Evolutionary conservation across 2,113 vertebrate species (phyloP), one percentile per base, ranked within the genome.

Genomic region (Hipposideros armiger): DNA sequence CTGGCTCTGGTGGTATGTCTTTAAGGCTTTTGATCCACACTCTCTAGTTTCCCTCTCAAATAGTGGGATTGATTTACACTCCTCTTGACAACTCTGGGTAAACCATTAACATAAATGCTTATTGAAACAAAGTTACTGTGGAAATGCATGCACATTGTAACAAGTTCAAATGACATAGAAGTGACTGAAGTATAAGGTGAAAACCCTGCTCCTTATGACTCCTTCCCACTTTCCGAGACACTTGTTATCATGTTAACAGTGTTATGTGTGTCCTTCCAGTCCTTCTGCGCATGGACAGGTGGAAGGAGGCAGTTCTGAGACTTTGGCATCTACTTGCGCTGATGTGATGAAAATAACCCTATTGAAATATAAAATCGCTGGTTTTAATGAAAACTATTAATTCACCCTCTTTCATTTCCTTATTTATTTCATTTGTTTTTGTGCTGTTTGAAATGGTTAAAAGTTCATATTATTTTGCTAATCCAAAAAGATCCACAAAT

Each of bases 381-480:
- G 36, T 93, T 77, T 56, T 93, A 66, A 70, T 14, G 45, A 54
- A 73, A 80, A n/a, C 60, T 26, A 73, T 86, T 80, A 85, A 58
- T 50, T 82, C 4, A 62, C 11, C 6, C 28, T 94, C 22, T 83
- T 80, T 87, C 9, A 36, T 87, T 66, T 91, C 42, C 40, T 5
- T 77, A 30, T 81, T 45, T 77, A 52, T 32, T 74, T 69, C 24
- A 47, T 69, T 92, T 20, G 22, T 86, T 93, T 78, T 32, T 66
- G 36, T 50, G 32, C 58, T 66, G 7, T 77, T 66, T 91, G 70
- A 91, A 85, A 69, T 72, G 60, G 47, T 47, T 47, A 50, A 36
- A 76, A 74, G 45, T 70, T 87, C n/a, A 28, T 72, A 82, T 40
- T 87, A 72, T 87, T 91, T 90, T 52, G 60, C 64, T 82, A 70